Conservation (phyloP, 2,888 invertebrate species). For the Eudasyphora cyanicolor region DNA sequence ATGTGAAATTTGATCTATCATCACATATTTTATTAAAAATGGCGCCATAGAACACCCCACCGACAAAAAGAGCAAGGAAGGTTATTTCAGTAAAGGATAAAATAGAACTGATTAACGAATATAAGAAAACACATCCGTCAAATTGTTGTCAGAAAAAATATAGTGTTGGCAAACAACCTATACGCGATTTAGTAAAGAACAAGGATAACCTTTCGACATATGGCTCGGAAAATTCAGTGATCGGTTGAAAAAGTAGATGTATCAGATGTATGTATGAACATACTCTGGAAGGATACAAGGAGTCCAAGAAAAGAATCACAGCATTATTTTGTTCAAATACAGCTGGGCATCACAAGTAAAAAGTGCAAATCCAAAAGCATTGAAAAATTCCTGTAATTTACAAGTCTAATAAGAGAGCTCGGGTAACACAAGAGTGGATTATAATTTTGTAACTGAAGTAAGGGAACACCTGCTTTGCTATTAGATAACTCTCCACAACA, state of each 20-base stretch:
- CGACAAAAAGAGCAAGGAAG: slow-evolving; percentile 47
- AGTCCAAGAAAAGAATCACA: slow-evolving; percentile 7
- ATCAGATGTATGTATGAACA: slow-evolving; percentile 34
- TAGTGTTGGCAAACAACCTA: slow-evolving; percentile 46
- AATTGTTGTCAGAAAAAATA: slow-evolving; percentile 43
- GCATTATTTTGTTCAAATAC: neutral
- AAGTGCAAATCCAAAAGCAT: too few relatives aligned
- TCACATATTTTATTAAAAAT: slow-evolving; percentile 26
- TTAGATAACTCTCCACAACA: slow-evolving; percentile 26
- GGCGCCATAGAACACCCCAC: slow-evolving; percentile 32
- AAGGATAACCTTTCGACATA: slow-evolving; percentile 38
- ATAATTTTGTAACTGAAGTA: slow-evolving; percentile 27
- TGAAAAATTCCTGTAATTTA: slow-evolving; percentile 33
- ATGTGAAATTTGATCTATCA: slow-evolving; percentile 28
- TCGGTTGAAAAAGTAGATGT: slow-evolving; percentile 25
- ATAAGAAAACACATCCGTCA: slow-evolving; percentile 29
- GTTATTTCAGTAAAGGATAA: slow-evolving; percentile 40
- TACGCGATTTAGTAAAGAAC: slow-evolving; percentile 44
- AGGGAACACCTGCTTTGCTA: slow-evolving; percentile 37
- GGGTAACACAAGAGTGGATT: slow-evolving; percentile 37
- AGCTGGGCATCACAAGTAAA: slow-evolving; percentile 1
- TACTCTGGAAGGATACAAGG: slow-evolving; percentile 3
- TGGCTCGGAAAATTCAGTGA: slow-evolving; percentile 50
- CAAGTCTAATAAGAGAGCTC: too few relatives aligned
- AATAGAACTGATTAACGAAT: slow-evolving; percentile 39